Evolutionary conservation across 2,113 vertebrate species (phyloP), one percentile per base, ranked within the genome.

Genomic region (Barnardius zonarius): DNA sequence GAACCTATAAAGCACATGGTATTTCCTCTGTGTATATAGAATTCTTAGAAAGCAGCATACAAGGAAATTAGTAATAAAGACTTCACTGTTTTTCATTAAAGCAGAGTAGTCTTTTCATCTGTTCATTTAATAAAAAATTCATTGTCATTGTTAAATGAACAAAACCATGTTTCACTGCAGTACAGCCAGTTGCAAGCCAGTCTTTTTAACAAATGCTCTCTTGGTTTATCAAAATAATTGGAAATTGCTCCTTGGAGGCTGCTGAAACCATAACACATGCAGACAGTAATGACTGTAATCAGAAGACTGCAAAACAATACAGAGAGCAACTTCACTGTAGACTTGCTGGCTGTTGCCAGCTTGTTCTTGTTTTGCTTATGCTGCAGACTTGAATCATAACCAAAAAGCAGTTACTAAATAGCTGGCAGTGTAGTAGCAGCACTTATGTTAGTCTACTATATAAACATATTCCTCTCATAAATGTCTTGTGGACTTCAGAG

Each of bases 211-310:
- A 92, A 82, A 86, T 62, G 33, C 23, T 54, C 37, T 80, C 73
- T 88, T 39, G 23, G 35, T 91, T 96, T 93, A 84, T 94, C 93
- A 84, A 6, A 96, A 88, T 80, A 93, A 92, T 92, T 96, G 88
- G 52, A 93, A 96, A 93, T 92, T 78, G 57, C 73, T 90, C 80
- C 80, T 95, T 92, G 52, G 83, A 92, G 93, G 67, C 83, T 82
- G 48, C 86, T 82, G 90, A 93, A 96, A 76, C 51, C n/a, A 24
- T 94, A 93, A 95, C 80, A 92, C 75, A 87, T 76, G 51, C 57
- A 91, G 86, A 54, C 66, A 75, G 69, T 91, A 87, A 93, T 93
- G 79, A 80, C 72, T 88, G 67, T 90, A 88, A 91, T 90, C 83
- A 84, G 72, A 78, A 82, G 39, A 61, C 63, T 57, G 64, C 41